Percentiles rank a stretch among this genome's conserved stretches.
Evolutionary conservation across 2,113 vertebrate genomes (phyloP).

Genomic region (Pagrus major): DNA sequence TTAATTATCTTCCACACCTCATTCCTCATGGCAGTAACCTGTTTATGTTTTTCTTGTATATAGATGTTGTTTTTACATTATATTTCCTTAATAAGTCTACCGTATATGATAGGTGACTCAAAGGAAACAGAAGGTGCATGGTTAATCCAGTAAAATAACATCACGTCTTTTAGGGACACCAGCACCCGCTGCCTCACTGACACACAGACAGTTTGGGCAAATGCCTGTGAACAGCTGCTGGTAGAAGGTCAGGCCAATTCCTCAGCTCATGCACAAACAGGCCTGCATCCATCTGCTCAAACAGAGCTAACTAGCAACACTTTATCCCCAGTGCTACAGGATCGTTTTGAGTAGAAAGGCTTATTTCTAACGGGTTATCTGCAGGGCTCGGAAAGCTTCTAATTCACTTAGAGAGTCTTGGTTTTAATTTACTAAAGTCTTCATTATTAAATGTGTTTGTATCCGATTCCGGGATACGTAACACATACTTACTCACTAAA

Average conservation of each 20-base stretch:
- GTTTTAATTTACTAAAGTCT: background rate
- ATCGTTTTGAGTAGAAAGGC: background rate
- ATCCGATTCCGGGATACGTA: background rate
- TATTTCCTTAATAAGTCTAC: background rate
- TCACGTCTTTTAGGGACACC: constrained; percentile 18
- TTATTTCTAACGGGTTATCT: background rate
- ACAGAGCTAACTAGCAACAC: background rate
- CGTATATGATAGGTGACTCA: background rate
- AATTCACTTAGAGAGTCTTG: background rate
- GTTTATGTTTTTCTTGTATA: constrained; percentile 58
- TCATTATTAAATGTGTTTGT: background rate
- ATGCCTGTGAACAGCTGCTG: constrained; percentile 35
- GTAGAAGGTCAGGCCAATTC: background rate
- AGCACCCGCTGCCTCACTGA: constrained; percentile 19
- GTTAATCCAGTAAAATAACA: constrained; percentile 24
- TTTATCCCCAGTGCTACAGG: background rate
- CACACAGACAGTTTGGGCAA: constrained; percentile 18
- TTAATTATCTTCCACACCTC: constrained; percentile 18
- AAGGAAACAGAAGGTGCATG: constrained; percentile 7
- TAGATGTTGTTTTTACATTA: constrained; percentile 35
- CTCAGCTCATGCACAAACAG: constrained; percentile 4
- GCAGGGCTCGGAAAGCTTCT: background rate
- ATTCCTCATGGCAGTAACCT: constrained; percentile 30
- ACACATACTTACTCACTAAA: background rate
- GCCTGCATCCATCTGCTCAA: background rate